Base-by-base conservation (phyloP, 2,113 vertebrate species). In the Hippocampus abdominalis region DNA sequence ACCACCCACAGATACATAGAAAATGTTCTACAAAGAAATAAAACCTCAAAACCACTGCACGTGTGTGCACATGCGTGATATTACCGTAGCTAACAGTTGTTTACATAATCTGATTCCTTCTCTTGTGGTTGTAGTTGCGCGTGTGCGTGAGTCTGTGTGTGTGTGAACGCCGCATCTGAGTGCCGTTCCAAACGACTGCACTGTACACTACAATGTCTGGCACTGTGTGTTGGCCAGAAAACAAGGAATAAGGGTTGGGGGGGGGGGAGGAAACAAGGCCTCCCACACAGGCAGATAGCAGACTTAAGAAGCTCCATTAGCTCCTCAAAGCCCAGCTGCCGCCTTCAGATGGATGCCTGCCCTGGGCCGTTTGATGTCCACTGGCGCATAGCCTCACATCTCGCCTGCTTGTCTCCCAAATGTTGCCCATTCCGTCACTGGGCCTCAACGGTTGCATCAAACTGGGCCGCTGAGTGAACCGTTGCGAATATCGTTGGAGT, bases 231-330 rank as follows among this genome's bases (percentile, higher is more conserved):
- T 5, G 66, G 69, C 53, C 39, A 63, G 59, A 32, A 44, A 36
- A 57, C 46, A 65, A 11, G 49, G 18, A 51, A 21, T 51, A 63
- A 68, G 70, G 69, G 59, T 49, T 66, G 84, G 85, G 79, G 44
- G 11, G 70, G 84, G 84, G 86, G 76, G 76, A 67, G 75, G 65
- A 74, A 66, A 46, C 74, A 86, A 86, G 86, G 77, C 80, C 86
- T 88, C 86, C 87, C 83, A 86, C 86, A 69, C 79, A 80, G 73
- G 73, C 76, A 81, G 80, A 88, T 81, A 82, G 74, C 76, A 81
- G 74, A 69, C 81, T 85, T 82, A 8, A 69, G 75, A 77, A 85
- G 81, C 79, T 84, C 75, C 86, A 84, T 87, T 83, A 86, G 83
- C 44, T 84, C 79, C 76, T 87, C 78, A 81, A 75, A 89, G 85